Conservation (phyloP, 2,113 vertebrate species). For the Cyprinodon tularosa region DNA sequence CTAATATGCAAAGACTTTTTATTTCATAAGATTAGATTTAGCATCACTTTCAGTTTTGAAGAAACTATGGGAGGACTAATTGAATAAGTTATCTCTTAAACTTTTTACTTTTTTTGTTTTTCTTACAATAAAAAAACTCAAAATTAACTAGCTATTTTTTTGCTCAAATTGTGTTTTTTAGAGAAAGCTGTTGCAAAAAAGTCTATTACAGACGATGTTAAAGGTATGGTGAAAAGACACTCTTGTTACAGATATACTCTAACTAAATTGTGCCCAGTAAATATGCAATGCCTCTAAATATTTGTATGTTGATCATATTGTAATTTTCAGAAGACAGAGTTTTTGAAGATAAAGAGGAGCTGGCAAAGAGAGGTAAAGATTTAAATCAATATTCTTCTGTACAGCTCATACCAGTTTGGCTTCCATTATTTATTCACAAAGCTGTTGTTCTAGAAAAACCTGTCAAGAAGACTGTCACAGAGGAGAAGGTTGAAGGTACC, state of each 20-base stretch:
- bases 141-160: not conserved
- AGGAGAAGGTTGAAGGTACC: constrained; percentile 65
- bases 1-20: too few species aligned
- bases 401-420: not conserved
- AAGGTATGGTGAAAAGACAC: not conserved
- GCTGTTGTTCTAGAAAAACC: constrained; percentile 49
- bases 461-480: constrained; percentile 62
- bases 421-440: not conserved
- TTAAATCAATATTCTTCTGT: not conserved
- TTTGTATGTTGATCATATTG: not conserved
- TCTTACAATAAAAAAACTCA: not conserved
- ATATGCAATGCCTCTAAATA: not conserved
- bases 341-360: constrained; percentile 59
- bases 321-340: constrained; percentile 50
- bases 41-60: not conserved
- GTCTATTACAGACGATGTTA: not conserved
- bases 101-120: not conserved
- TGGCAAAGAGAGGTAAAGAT: constrained; percentile 60
- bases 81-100: not conserved
- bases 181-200: constrained; percentile 12
- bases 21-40: too few species aligned
- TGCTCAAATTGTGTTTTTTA: constrained; percentile 5
- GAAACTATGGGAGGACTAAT: not conserved
- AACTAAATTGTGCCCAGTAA: not conserved
- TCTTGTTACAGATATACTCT: not conserved